These are phyloP conservation scores for Danaus chrysippus DNA, from an alignment of 2,888 invertebrate species.

Conservation along the genomic window DNA sequence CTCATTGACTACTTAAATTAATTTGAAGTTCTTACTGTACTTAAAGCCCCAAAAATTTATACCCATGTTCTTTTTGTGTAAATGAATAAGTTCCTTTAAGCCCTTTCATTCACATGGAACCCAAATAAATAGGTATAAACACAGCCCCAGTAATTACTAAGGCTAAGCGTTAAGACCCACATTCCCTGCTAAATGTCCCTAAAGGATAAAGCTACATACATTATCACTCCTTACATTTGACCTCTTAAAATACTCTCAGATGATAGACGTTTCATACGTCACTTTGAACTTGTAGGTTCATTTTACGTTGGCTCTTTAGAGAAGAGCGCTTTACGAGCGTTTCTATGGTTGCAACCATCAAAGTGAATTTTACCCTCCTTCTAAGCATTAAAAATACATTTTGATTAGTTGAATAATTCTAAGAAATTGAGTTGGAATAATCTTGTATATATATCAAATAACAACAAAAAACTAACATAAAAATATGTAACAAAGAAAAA, in stretches of 20 bases:
- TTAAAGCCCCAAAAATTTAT: too few species aligned
- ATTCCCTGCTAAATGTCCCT: conserved; percentile 68
- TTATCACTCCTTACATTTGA: conserved; percentile 65
- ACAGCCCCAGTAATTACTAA: conserved; percentile 69
- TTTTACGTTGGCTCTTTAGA: conserved; percentile 38
- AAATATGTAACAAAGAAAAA: too few species aligned
- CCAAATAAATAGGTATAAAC: conserved; percentile 45
- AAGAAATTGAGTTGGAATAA: conserved; percentile 37
- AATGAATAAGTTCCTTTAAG: conserved; percentile 26
- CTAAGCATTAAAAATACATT: conserved; percentile 34
- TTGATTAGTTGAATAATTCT: conserved; percentile 26
- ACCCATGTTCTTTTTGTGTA: conserved; percentile 19
- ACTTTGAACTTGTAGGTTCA: conserved; percentile 35
- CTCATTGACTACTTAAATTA: too few species aligned
- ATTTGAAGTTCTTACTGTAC: too few species aligned
- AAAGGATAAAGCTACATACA: conserved; percentile 54
- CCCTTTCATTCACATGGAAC: conserved; percentile 35
- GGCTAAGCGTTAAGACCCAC: conserved; percentile 66
- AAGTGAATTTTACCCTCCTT: conserved; percentile 37
- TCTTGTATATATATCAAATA: too few species aligned
- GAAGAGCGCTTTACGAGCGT: conserved; percentile 41
- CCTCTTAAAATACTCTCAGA: conserved; percentile 41
- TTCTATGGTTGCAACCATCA: conserved; percentile 16
- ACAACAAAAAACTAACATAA: too few species aligned
- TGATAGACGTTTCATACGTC: conserved; percentile 27